These are phyloP conservation scores for Mellilla xanthometata DNA, from an alignment of 2,888 invertebrate species.

Conservation along the genomic window DNA sequence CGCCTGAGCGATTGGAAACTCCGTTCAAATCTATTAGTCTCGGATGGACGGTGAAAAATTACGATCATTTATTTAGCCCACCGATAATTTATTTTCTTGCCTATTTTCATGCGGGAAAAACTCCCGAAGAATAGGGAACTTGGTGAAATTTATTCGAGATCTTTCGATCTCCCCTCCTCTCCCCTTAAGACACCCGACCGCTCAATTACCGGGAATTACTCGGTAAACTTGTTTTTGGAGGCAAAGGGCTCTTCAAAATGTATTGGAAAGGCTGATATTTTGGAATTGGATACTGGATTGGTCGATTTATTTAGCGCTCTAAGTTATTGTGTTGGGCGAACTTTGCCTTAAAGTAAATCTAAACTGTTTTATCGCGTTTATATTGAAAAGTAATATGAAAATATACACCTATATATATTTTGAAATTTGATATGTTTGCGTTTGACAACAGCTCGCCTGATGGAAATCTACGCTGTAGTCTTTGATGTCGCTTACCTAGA, in stretches of 20 bases:
- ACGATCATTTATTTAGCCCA: slow-evolving; percentile 28
- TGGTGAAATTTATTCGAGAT: slow-evolving; percentile 28
- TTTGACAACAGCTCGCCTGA: too few species aligned
- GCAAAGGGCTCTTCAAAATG: not conserved
- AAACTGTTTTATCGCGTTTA: too few species aligned
- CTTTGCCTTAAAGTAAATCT: too few species aligned
- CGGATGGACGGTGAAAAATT: slow-evolving; percentile 23
- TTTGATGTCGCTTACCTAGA: too few species aligned
- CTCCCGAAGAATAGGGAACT: slow-evolving; percentile 20
- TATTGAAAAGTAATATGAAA: too few species aligned
- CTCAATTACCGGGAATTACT: slow-evolving; percentile 28
- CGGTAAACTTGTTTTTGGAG: slow-evolving; percentile 21
- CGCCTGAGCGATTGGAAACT: slow-evolving; percentile 22
- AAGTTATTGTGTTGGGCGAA: too few species aligned
- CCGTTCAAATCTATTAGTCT: slow-evolving; percentile 19
- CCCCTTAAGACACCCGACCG: slow-evolving; percentile 15
- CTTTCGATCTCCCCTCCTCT: slow-evolving; percentile 12
- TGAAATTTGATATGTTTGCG: too few species aligned
- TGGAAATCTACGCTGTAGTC: too few species aligned
- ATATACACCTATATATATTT: too few species aligned
- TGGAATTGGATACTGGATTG: too few species aligned
- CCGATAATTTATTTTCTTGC: slow-evolving; percentile 29
- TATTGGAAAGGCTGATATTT: too few species aligned
- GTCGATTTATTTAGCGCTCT: too few species aligned
- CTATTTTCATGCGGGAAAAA: slow-evolving; percentile 21